phyloP scores from a whole-genome alignment of 2,888 invertebrate species.

The Salticus scenicus region DNA sequence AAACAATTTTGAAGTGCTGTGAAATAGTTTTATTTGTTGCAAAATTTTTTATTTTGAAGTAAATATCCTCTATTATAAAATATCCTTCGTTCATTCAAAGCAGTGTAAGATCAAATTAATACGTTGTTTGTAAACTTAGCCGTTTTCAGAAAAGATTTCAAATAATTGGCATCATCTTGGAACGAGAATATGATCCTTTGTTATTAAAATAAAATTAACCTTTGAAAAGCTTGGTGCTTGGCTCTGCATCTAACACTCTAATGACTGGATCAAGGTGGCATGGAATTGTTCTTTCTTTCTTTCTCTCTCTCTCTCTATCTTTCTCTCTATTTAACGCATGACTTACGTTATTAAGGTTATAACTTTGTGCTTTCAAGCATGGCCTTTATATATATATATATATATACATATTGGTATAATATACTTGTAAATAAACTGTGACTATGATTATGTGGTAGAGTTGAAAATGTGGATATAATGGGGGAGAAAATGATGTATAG shows the following conservation, averaged over 20 bases:
- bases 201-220: neutral
- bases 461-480: too few species aligned
- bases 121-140: too few species aligned
- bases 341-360: slow-evolving; percentile 6
- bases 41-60: too few species aligned
- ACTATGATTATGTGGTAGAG: too few species aligned
- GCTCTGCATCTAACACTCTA: neutral
- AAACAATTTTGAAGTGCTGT: too few species aligned
- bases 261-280: slow-evolving; percentile 16
- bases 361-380: slow-evolving; percentile 28
- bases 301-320: neutral
- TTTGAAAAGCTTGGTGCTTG: slow-evolving; percentile 28
- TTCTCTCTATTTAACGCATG: slow-evolving; percentile 5
- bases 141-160: slow-evolving; percentile 1
- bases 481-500: too few species aligned
- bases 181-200: neutral
- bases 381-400: neutral
- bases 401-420: neutral
- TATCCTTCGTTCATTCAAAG: too few species aligned
- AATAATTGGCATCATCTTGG: neutral
- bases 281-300: neutral
- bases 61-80: too few species aligned
- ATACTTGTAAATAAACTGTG: neutral
- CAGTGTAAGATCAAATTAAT: too few species aligned
- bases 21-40: too few species aligned